A percentile compares a stretch with the other conserved stretches of the same genome.
Evolutionary conservation across 2,113 vertebrate genomes (phyloP).

Genomic region (Diglossa brunneiventris): DNA sequence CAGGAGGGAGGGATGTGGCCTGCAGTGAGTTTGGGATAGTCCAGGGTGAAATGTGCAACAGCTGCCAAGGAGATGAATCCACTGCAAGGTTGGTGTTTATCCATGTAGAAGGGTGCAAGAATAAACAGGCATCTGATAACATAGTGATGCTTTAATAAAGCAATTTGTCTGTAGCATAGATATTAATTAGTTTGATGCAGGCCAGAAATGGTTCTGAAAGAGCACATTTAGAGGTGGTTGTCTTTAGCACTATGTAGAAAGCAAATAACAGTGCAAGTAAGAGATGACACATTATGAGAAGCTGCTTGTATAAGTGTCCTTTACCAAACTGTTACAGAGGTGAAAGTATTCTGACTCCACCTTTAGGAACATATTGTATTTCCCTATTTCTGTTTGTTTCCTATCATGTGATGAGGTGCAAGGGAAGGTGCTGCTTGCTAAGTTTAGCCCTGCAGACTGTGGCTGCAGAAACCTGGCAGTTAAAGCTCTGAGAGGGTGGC

Average conservation of each 20-base stretch:
- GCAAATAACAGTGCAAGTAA: background rate
- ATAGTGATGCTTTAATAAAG: background rate
- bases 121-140: background rate
- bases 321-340: background rate
- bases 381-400: constrained; percentile 59
- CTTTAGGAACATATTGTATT: constrained; percentile 54
- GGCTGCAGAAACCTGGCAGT: constrained; percentile 2
- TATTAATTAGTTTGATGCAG: background rate
- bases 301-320: background rate
- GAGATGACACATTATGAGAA: background rate
- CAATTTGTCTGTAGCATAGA: background rate
- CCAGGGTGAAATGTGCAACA: background rate
- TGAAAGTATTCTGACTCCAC: background rate
- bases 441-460: constrained; percentile 41
- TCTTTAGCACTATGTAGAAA: background rate
- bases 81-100: background rate
- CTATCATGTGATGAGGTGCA: constrained; percentile 33
- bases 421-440: constrained; percentile 47
- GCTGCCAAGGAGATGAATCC: background rate
- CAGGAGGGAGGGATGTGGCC: background rate
- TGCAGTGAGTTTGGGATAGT: background rate
- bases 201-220: background rate
- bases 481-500: background rate
- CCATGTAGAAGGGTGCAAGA: background rate
- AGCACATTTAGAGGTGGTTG: background rate